Evolutionary conservation across 2,888 invertebrate genomes (phyloP), one percentile per base, ranked within the genome.

Genomic region (Noctua fimbriata): DNA sequence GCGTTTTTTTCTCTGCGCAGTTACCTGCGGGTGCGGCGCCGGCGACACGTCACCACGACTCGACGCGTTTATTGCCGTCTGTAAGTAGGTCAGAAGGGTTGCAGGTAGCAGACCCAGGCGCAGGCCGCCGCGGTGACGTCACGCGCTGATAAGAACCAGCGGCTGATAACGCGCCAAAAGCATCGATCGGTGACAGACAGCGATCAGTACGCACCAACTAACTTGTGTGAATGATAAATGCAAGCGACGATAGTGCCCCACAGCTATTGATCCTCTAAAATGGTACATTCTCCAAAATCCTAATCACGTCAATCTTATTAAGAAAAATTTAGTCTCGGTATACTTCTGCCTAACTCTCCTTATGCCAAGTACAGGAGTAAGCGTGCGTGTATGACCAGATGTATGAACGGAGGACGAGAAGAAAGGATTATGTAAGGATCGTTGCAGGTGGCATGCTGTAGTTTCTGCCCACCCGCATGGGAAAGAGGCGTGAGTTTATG

Each of bases 51-150:
- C 83, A 83, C 74, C 76, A 66, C 82, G 44, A 75, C 69, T 55
- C 70, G 72, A 73, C 75, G 71, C 73, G 73, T 80, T 88, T 84
- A 84, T 87, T 77, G 69, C 76, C 28, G 82, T 79, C 87, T 85
- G 79, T 76, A 82, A 74, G 87, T 82, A 87, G 79, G 85, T 83
- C 88, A 88, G 85, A 89, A 88, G 88, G 88, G 88, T 88, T 87
- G 89, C 89, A 89, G 89, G 87, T 88, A 89, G 82, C 55, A 21
- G 66, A 49, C 52, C 44, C 74, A 28, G 47, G 70, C 66, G 74
- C 58, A 60, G 41, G 36, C 28, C 52, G 28, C 41, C 2, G 6
- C 14, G 75, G 28, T 82, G 80, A 81, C 82, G 76, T 82, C 80
- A 80, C 47, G 63, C 10, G 58, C 44, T 65, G 69, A 79, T 69